Conservation (phyloP, 2,797 vertebrate genomes). For the Ambastaia sidthimunki region DNA sequence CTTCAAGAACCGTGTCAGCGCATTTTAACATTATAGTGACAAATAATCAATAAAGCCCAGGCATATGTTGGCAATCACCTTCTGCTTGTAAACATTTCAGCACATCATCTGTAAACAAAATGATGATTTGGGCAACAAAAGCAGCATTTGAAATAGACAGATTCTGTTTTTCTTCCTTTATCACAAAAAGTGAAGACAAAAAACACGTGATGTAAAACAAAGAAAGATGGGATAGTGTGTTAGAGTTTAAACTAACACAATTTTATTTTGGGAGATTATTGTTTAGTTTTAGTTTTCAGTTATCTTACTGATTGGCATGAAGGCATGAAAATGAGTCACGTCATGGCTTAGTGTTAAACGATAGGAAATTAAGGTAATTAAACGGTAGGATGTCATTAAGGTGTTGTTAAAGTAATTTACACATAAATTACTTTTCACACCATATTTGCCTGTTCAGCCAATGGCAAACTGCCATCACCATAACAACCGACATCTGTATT, state of each 20-base stretch:
- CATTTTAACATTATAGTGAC: slow-evolving; percentile 59
- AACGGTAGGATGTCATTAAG: slow-evolving; percentile 7
- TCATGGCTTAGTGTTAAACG: not conserved
- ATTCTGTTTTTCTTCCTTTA: not conserved
- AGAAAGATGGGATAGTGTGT: slow-evolving; percentile 4
- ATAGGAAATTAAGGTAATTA: not conserved
- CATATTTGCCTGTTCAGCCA: slow-evolving; percentile 42
- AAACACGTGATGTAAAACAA: not conserved
- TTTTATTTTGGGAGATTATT: not conserved
- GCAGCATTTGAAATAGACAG: not conserved
- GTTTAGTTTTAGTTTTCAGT: not conserved
- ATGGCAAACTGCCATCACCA: slow-evolving; percentile 48
- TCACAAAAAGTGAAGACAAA: not conserved
- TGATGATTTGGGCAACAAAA: slow-evolving; percentile 14
- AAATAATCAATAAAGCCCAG: slow-evolving; percentile 61
- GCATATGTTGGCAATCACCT: slow-evolving; percentile 73
- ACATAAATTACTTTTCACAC: slow-evolving; percentile 33
- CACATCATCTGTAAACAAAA: slow-evolving; percentile 16
- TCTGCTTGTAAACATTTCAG: slow-evolving; percentile 58
- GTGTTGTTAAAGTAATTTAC: slow-evolving; percentile 19
- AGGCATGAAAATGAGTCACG: slow-evolving; percentile 33
- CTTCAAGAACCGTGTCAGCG: slow-evolving; percentile 11
- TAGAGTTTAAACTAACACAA: not conserved
- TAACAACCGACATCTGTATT: slow-evolving; percentile 62
- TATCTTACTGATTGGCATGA: slow-evolving; percentile 3